Evolutionary conservation across 2,888 invertebrate species (phyloP).

Genomic region (Apamea monoglypha): DNA sequence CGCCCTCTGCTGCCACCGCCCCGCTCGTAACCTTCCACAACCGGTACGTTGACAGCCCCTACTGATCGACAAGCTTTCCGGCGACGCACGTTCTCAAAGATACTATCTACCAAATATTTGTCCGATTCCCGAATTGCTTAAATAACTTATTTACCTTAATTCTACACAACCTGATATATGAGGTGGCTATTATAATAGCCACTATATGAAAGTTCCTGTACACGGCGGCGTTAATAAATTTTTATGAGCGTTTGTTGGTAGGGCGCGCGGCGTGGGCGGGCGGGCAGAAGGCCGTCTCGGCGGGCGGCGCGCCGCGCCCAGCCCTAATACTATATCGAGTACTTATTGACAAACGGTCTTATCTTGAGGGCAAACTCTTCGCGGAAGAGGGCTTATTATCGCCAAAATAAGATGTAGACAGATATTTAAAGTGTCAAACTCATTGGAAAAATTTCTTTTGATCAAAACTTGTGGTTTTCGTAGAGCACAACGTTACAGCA

Average conservation of each 20-base stretch:
- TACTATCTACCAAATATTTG: slow-evolving; percentile 64
- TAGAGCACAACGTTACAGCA: slow-evolving; percentile 43
- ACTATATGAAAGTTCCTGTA: slow-evolving; percentile 62
- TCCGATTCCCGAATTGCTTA: slow-evolving; percentile 49
- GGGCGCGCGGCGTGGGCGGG: slow-evolving; percentile 72
- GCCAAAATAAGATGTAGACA: slow-evolving; percentile 34
- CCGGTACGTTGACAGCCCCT: slow-evolving; percentile 84
- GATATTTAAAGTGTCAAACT: slow-evolving; percentile 30
- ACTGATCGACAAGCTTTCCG: slow-evolving; percentile 78
- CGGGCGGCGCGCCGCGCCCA: slow-evolving; percentile 72
- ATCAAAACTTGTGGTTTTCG: slow-evolving; percentile 32
- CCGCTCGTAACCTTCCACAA: slow-evolving; percentile 86
- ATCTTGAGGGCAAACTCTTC: slow-evolving; percentile 69
- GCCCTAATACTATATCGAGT: slow-evolving; percentile 72
- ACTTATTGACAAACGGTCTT: slow-evolving; percentile 71
- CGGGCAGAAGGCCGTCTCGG: slow-evolving; percentile 76
- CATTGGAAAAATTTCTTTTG: slow-evolving; percentile 40
- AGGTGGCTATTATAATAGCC: slow-evolving; percentile 46
- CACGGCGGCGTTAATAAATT: slow-evolving; percentile 68
- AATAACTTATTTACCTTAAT: slow-evolving; percentile 46
- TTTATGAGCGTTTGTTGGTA: slow-evolving; percentile 75
- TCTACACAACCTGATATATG: slow-evolving; percentile 17
- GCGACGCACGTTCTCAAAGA: slow-evolving; percentile 64
- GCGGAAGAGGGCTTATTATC: slow-evolving; percentile 50
- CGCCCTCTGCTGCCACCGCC: slow-evolving; percentile 80